These are phyloP conservation scores for Drosophila funebris DNA, from an alignment of 1,140 invertebrate species.

Conservation along the genomic window DNA sequence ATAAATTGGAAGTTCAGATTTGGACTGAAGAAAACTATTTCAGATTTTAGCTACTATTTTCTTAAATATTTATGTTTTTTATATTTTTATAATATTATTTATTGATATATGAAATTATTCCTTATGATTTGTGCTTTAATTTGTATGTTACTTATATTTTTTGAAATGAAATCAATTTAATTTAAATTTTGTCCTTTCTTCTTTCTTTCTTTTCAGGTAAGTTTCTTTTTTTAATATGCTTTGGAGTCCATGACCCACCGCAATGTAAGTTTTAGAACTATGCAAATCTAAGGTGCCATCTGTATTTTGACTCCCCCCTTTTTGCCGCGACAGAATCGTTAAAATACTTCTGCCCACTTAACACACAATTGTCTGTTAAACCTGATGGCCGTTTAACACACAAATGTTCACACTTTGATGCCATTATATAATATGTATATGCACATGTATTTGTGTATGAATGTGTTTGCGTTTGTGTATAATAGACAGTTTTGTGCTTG, in stretches of 20 bases:
- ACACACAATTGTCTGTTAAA: constrained; percentile 58
- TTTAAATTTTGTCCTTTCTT: background rate
- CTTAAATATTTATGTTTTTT: no score
- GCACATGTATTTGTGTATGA: background rate
- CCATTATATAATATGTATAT: constrained; percentile 35
- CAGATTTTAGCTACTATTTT: no score
- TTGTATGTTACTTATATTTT: background rate
- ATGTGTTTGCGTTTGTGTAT: background rate
- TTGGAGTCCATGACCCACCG: background rate
- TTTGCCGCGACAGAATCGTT: constrained; percentile 26
- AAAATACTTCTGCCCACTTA: constrained; percentile 55
- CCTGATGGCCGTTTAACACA: constrained; percentile 54
- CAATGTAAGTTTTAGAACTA: constrained; percentile 13
- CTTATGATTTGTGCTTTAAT: background rate
- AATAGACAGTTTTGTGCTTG: background rate
- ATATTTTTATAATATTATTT: no score
- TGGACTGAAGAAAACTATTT: no score
- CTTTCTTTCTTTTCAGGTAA: constrained; percentile 43
- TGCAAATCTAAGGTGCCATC: constrained; percentile 14
- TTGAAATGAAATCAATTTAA: background rate
- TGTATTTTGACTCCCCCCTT: background rate
- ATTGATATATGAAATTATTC: background rate
- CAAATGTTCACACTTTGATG: constrained; percentile 55
- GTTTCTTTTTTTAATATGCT: background rate
- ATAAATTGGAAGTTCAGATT: no score